A percentile compares a stretch with the other conserved stretches of the same genome.
Evolutionary conservation across 2,113 vertebrate genomes (phyloP).

Genomic region (Nothocercus julius): DNA sequence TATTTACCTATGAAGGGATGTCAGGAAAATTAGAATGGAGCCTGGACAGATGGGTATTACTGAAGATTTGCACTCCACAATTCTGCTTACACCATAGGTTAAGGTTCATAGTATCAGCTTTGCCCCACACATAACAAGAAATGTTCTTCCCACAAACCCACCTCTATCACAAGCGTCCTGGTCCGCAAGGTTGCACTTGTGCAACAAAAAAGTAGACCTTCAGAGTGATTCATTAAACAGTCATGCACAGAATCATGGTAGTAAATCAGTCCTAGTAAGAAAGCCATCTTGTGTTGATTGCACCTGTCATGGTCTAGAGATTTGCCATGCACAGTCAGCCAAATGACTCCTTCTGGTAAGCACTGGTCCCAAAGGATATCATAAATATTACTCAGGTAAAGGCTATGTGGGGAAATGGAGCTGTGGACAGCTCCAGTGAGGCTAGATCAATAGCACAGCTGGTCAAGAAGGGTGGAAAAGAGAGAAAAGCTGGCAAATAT

Average conservation of each 20-base stretch:
- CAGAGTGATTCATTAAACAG: not conserved
- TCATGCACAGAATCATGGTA: not conserved
- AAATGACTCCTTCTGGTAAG: not conserved
- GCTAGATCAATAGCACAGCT: not conserved
- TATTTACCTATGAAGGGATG: not conserved
- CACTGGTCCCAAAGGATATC: not conserved
- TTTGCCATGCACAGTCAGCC: not conserved
- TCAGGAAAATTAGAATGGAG: not conserved
- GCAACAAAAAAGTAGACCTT: not conserved
- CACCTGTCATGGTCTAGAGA: not conserved
- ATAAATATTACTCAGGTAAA: not conserved
- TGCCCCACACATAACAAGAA: not conserved
- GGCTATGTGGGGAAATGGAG: not conserved
- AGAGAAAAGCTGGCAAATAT: slow-evolving; percentile 20
- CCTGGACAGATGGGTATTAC: not conserved
- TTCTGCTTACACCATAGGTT: not conserved
- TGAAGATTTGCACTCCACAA: not conserved
- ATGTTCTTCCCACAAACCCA: not conserved
- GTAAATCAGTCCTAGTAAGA: slow-evolving; percentile 6
- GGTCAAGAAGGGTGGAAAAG: not conserved
- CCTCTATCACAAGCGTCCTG: not conserved
- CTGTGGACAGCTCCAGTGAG: slow-evolving; percentile 4
- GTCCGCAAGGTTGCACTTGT: not conserved
- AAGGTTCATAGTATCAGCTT: not conserved
- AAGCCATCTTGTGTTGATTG: not conserved